Percentiles rank a stretch among this genome's conserved stretches.
phyloP scores from a whole-genome alignment of 2,888 invertebrate genomes.

The Eledone cirrhosa region DNA sequence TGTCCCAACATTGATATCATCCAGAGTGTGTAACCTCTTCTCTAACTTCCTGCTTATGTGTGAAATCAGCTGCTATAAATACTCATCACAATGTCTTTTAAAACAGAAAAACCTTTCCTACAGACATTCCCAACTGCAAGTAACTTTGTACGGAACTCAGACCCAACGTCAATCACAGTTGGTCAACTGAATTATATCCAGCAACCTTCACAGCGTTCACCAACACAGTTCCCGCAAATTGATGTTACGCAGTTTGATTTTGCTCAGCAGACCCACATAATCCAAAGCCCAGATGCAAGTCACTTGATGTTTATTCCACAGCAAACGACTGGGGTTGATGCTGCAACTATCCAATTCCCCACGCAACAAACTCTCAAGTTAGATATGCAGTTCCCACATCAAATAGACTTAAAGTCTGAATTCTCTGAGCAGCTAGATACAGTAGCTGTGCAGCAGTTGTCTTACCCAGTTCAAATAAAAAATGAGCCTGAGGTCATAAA shows the following conservation, averaged over 20 bases:
- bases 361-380: too few species aligned
- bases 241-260: not conserved
- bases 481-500: not conserved
- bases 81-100: conserved; percentile 14
- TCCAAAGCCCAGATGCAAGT: not conserved
- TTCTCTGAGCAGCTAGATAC: not conserved
- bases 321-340: not conserved
- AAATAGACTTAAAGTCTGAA: not conserved
- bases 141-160: conserved; percentile 8
- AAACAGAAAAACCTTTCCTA: conserved; percentile 15
- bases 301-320: not conserved
- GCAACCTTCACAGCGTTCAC: not conserved
- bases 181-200: conserved; percentile 11
- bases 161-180: not conserved
- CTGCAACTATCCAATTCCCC: not conserved
- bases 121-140: conserved; percentile 18
- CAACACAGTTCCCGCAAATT: not conserved
- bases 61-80: too few species aligned
- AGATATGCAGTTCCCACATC: not conserved
- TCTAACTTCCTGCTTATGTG: too few species aligned
- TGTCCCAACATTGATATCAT: not conserved
- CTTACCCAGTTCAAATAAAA: not conserved
- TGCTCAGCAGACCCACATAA: conserved; percentile 3
- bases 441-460: not conserved
- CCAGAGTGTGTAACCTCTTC: too few species aligned